A percentile compares a stretch with the other conserved stretches of the same genome.
Conservation (phyloP, 2,888 invertebrate genomes). For the Masnerella sp. region DNA sequence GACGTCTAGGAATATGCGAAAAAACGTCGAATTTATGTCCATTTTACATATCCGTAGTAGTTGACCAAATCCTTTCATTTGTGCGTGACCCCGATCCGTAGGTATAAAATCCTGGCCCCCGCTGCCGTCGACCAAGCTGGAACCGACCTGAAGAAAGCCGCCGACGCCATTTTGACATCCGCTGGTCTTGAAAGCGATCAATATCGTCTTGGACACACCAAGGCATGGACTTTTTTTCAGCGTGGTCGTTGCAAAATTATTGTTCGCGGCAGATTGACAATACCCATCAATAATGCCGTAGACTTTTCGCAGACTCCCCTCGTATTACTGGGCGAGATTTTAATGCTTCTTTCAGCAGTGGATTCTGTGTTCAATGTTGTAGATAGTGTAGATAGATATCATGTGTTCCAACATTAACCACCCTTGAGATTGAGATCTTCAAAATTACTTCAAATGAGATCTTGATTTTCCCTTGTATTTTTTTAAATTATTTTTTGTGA, state of each 20-base stretch:
- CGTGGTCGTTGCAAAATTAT: slow-evolving; percentile 33
- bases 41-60: slow-evolving; percentile 13
- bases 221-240: slow-evolving; percentile 85
- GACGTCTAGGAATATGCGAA: slow-evolving; percentile 8
- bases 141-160: slow-evolving; percentile 89
- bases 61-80: slow-evolving; percentile 50
- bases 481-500: too few species aligned
- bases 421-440: slow-evolving; percentile 14
- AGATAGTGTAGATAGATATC: slow-evolving; percentile 30
- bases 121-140: slow-evolving; percentile 86
- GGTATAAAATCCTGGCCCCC: slow-evolving; percentile 99
- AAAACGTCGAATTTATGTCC: slow-evolving; percentile 22
- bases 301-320: slow-evolving; percentile 42
- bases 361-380: slow-evolving; percentile 48
- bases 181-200: slow-evolving; percentile 92
- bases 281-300: slow-evolving; percentile 10
- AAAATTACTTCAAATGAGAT: neutral
- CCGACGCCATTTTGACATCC: slow-evolving; percentile 88
- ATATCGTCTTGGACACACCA: slow-evolving; percentile 98
- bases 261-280: slow-evolving; percentile 20
- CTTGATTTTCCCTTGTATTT: too few species aligned
- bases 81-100: slow-evolving; percentile 78
- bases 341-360: slow-evolving; percentile 42
- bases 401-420: slow-evolving; percentile 4
- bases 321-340: slow-evolving; percentile 47